Evolutionary conservation across 2,797 vertebrate genomes (phyloP), one percentile per base, ranked within the genome.

Genomic region (Pseudomugil gertrudae): DNA sequence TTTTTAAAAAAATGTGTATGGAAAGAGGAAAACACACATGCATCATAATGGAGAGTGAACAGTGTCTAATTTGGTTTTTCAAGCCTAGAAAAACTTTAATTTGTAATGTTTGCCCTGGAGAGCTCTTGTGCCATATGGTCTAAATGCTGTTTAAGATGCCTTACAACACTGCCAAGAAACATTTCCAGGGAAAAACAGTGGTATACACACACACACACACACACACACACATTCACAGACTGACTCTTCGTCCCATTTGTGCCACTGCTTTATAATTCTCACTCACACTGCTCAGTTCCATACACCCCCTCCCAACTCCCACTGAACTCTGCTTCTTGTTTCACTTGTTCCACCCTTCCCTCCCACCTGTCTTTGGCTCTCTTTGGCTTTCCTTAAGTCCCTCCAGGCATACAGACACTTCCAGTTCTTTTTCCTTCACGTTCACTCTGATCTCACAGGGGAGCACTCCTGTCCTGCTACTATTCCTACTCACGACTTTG

Each of bases 371-470:
- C 67, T 69, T 78, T 82, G 60, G 73, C 63, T 76, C 69, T 74
- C 61, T 58, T 72, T 79, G 79, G 69, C 75, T 76, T 84, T 69
- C 64, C 68, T 57, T 26, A 61, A 79, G 65, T 80, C 79, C 87
- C 87, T 80, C 51, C 74, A 85, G 87, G 80, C 85, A 54, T 35
- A 80, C 69, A 79, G 65, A 71, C 63, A 38, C 74, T 74, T 52
- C 50, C 68, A 74, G 63, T 66, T 78, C 68, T 75, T 61, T 76
- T 74, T 48, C 69, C 72, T 59, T 53, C 73, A 66, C 74, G 65
- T 79, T 76, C 72, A 59, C 78, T 85, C 66, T 82, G 71, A 84
- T 89, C 87, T 86, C 86, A 79, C 82, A 67, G 64, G 87, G 80
- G 84, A 89, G 62, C 72, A 73, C 76, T 84, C 69, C 66, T 80